A percentile compares a stretch with the other conserved stretches of the same genome.
phyloP scores from a whole-genome alignment of 30 jellyfish, hydroid and myxozoan genomes.

The Morbakka virulenta region DNA sequence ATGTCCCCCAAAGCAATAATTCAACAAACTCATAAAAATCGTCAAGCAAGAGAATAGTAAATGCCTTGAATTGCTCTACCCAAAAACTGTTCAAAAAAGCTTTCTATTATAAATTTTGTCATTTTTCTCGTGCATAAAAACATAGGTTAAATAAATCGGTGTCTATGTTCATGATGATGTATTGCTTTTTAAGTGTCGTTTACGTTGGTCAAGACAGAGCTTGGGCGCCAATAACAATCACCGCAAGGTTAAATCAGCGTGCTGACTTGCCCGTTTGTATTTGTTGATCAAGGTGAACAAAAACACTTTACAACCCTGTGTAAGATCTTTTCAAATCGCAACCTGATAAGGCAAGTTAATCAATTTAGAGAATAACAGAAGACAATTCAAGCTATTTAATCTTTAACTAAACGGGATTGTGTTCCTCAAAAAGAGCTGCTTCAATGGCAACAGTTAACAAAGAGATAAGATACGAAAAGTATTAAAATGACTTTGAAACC shows the following conservation, averaged over 20 bases:
- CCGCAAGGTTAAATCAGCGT: not conserved
- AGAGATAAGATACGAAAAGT: too few species aligned
- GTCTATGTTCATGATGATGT: not conserved
- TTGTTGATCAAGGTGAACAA: not conserved
- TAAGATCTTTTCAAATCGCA: not conserved
- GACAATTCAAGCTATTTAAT: not conserved
- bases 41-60: too few species aligned
- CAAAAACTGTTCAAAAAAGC: too few species aligned
- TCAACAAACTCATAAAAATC: too few species aligned
- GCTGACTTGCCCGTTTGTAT: not conserved
- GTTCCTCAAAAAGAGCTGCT: too few species aligned
- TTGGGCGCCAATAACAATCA: not conserved
- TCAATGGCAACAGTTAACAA: too few species aligned
- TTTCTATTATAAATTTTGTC: too few species aligned
- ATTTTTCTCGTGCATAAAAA: too few species aligned
- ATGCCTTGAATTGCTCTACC: too few species aligned
- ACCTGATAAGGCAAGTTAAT: not conserved
- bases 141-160: not conserved
- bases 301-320: not conserved
- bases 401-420: too few species aligned
- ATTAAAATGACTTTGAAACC: too few species aligned
- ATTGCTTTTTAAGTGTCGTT: not conserved
- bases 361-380: not conserved
- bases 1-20: too few species aligned
- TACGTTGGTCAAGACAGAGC: not conserved